These are phyloP conservation scores for Diuraphis noxia DNA, from an alignment of 1,140 invertebrate genomes.

Conservation along the genomic window DNA sequence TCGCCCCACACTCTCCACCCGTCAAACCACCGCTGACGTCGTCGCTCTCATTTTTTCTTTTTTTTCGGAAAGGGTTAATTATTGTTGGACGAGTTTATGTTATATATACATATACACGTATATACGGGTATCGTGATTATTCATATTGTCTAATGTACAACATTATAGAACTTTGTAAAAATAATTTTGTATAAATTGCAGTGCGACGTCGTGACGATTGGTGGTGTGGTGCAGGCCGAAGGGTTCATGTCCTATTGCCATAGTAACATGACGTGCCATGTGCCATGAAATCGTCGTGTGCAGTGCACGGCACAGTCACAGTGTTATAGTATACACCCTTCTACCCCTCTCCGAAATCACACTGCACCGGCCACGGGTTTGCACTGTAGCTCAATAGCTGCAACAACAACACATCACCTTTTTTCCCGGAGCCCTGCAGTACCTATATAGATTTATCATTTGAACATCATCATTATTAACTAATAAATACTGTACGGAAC, in stretches of 20 bases:
- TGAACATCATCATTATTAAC: not conserved
- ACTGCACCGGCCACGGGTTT: not conserved
- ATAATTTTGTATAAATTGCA: not conserved
- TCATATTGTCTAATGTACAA: not conserved
- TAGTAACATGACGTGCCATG: conserved; percentile 2
- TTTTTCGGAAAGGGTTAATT: too few species aligned
- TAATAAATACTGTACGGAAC: not conserved
- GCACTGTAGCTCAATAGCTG: too few species aligned
- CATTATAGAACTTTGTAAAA: not conserved
- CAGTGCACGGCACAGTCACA: not conserved
- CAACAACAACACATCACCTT: not conserved
- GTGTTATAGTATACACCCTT: not conserved
- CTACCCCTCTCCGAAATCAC: not conserved
- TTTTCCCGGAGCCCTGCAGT: not conserved
- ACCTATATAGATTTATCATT: not conserved
- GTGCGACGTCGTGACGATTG: too few species aligned
- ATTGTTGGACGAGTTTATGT: too few species aligned
- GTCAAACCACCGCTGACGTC: not conserved
- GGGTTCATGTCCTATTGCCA: not conserved
- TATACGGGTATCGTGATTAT: too few species aligned
- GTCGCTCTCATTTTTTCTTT: not conserved
- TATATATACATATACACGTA: too few species aligned
- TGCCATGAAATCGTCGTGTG: not conserved
- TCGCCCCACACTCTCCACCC: too few species aligned
- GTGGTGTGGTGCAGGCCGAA: too few species aligned